Percentiles rank a stretch among this genome's conserved stretches.
Evolutionary conservation across 1,140 invertebrate genomes (phyloP).

Genomic region (Orussus abietinus): DNA sequence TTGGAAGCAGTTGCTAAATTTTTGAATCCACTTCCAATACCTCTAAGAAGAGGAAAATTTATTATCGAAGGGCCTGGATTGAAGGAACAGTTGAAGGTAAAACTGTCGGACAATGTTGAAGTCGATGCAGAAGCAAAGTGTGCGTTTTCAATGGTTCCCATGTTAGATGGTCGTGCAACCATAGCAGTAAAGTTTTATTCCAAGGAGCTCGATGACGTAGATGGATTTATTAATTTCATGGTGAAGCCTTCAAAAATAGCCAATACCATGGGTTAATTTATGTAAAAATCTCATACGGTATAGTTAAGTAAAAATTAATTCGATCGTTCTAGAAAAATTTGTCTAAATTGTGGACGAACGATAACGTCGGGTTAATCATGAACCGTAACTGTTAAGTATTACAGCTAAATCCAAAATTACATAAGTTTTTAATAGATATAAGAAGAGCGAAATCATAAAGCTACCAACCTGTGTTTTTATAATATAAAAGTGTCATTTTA

Average conservation of each 20-base stretch:
- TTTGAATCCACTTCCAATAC: constrained; percentile 76
- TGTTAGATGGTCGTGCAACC: constrained; percentile 67
- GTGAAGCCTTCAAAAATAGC: constrained; percentile 35
- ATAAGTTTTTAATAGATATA: too few relatives aligned
- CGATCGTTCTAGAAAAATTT: too few relatives aligned
- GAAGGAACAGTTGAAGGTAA: constrained; percentile 67
- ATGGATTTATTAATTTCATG: constrained; percentile 69
- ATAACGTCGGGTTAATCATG: too few relatives aligned
- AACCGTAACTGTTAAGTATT: too few relatives aligned
- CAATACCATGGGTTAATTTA: background rate
- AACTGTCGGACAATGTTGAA: constrained; percentile 60
- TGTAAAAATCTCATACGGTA: too few relatives aligned
- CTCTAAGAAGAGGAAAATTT: constrained; percentile 71
- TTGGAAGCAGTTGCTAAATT: constrained; percentile 68
- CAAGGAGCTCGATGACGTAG: constrained; percentile 77
- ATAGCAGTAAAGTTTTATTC: constrained; percentile 78
- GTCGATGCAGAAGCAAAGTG: constrained; percentile 63
- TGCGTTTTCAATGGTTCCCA: constrained; percentile 68
- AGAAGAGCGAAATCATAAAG: too few relatives aligned
- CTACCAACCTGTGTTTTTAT: too few relatives aligned
- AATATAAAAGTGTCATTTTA: too few relatives aligned
- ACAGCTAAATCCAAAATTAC: too few relatives aligned
- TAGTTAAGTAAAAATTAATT: too few relatives aligned
- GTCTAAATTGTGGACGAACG: too few relatives aligned
- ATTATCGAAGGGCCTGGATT: constrained; percentile 77